These are phyloP conservation scores for Luidia sarsii DNA, from an alignment of 53 echinoderm and acorn worm genomes.

Conservation along the genomic window DNA sequence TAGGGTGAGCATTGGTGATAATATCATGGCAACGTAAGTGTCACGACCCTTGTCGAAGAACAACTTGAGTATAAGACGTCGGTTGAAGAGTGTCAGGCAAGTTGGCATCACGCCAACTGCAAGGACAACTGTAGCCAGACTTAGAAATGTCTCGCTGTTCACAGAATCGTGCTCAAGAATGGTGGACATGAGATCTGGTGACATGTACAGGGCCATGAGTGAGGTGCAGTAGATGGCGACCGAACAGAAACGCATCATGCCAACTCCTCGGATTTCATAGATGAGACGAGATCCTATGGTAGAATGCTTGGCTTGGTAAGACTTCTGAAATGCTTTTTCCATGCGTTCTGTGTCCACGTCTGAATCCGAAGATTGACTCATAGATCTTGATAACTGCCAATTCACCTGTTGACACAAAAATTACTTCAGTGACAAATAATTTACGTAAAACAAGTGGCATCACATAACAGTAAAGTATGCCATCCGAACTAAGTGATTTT, in stretches of 20 bases:
- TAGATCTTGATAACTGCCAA: neutral
- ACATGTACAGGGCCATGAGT: conserved; percentile 62
- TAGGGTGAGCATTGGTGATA: conserved; percentile 46
- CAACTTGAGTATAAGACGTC: conserved; percentile 69
- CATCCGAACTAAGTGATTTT: too few relatives aligned
- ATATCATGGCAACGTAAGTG: conserved; percentile 64
- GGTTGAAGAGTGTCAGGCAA: conserved; percentile 56
- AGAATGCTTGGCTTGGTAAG: too few relatives aligned
- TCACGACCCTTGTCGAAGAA: conserved; percentile 69
- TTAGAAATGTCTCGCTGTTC: conserved; percentile 47
- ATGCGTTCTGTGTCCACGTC: conserved; percentile 15
- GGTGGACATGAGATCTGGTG: conserved; percentile 76
- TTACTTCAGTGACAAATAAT: too few relatives aligned
- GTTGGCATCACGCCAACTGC: conserved; percentile 65
- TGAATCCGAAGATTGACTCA: conserved; percentile 4
- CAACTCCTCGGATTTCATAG: conserved; percentile 58
- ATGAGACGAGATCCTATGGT: conserved; percentile 50
- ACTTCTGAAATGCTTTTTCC: conserved; percentile 5
- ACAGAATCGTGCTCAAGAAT: conserved; percentile 68
- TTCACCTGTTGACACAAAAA: neutral
- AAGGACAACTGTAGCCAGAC: conserved; percentile 27
- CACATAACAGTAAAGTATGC: too few relatives aligned
- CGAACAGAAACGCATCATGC: conserved; percentile 62
- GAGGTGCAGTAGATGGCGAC: conserved; percentile 71
- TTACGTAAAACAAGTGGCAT: too few relatives aligned